These are phyloP conservation scores for Acholoe squamosa DNA, from an alignment of 2,888 invertebrate species.

Conservation along the genomic window DNA sequence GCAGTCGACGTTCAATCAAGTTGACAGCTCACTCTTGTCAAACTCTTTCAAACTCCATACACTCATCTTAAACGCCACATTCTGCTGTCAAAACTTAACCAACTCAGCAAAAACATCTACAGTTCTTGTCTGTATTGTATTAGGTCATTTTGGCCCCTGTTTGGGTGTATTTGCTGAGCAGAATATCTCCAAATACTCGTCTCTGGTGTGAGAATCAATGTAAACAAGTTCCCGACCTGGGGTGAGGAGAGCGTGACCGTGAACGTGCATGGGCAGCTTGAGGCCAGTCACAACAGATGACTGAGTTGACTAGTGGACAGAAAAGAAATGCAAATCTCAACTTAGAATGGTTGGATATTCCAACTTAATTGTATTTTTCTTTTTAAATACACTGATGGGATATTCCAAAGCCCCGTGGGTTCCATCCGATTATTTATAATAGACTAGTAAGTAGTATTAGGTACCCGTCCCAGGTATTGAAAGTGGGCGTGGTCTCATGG, in stretches of 20 bases:
- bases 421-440: too few relatives aligned
- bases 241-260: neutral
- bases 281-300: constrained; percentile 31
- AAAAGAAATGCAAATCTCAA: too few relatives aligned
- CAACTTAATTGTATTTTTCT: too few relatives aligned
- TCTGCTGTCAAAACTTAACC: neutral
- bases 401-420: too few relatives aligned
- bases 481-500: too few relatives aligned
- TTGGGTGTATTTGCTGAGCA: neutral
- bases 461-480: too few relatives aligned
- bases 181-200: neutral
- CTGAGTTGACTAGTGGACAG: neutral
- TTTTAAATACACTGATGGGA: too few relatives aligned
- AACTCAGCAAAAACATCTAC: neutral
- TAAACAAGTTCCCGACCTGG: neutral
- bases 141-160: neutral
- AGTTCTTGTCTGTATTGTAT: neutral
- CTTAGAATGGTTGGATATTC: too few relatives aligned
- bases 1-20: too few relatives aligned
- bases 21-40: neutral
- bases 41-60: neutral
- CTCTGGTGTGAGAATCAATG: constrained; percentile 7
- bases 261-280: constrained; percentile 11
- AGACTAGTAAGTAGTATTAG: too few relatives aligned
- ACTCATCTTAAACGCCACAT: neutral